Evolutionary conservation across 2,113 vertebrate species (phyloP), one percentile per base, ranked within the genome.

Genomic region (Progne subis): DNA sequence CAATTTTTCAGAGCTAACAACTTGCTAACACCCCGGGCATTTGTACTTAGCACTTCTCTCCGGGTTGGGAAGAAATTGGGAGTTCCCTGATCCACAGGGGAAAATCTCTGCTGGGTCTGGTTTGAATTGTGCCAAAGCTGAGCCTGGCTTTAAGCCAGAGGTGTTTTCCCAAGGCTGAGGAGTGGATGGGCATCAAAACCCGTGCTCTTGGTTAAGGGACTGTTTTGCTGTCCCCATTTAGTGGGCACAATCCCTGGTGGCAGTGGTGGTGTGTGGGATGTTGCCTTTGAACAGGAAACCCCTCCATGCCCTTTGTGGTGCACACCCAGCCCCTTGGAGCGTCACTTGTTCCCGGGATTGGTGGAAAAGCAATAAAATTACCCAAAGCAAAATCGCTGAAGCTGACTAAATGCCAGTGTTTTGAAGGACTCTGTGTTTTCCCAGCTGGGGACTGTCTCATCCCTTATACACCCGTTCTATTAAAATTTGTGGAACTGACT

Each of bases 21-120:
- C 52, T 55, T 14, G 31, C 57, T 37, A 53, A 55, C 0, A 1
- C 70, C 61, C 29, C 6, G 12, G 0, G 1, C 2, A 0, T 75
- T 75, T 75, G 53, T 52, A 29, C 11, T 4, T 20, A 25, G 39
- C 0, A 1, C 19, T 68, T 21, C 41, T 71, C 69, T 78, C 63
- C 1, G 6, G 37, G 44, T 20, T 1, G 13, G 32, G 21, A 8
- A 23, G 14, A 56, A 85, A 85, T 5, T 0, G 2, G 59, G 43
- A 78, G 24, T 29, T 78, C 39, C 43, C 37, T 28, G 21, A 34
- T 29, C 32, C 17, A 3, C 0, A 2, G 29, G 28, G 37, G 20
- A 2, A 41, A 67, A 74, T 57, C 44, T 72, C 13, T 74, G 61
- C 60, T 76, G 55, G 60, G 29, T 79, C 12, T 88, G 52, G 53